These are phyloP conservation scores for Galerucella nymphaeae DNA, from an alignment of 2,888 invertebrate genomes.

Conservation along the genomic window DNA sequence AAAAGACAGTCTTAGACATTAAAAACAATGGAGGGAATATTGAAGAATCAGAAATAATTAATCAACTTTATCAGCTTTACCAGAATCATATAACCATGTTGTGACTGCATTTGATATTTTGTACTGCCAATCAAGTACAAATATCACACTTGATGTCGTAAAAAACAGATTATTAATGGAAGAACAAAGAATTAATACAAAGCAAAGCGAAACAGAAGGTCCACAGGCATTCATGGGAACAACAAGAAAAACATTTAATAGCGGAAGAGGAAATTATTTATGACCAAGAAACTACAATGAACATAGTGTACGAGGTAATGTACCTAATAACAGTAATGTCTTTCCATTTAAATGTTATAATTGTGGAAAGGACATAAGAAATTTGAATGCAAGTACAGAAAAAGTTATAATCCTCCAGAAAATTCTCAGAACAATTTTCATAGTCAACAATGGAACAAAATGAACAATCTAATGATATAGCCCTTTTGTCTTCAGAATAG, in stretches of 20 bases:
- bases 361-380: constrained; percentile 42
- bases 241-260: constrained; percentile 8
- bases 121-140: constrained; percentile 23
- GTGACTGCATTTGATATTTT: constrained; percentile 34
- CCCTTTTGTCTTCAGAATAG: constrained; percentile 30
- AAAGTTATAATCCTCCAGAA: not conserved
- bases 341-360: constrained; percentile 37
- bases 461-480: constrained; percentile 11
- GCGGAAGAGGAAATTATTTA: constrained; percentile 19
- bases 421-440: constrained; percentile 5
- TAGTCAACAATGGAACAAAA: constrained; percentile 10
- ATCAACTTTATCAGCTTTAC: constrained; percentile 20
- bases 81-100: constrained; percentile 30
- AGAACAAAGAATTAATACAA: constrained; percentile 18
- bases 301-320: not conserved
- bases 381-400: constrained; percentile 30
- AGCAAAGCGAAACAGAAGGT: constrained; percentile 5
- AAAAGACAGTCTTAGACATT: constrained; percentile 22
- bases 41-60: constrained; percentile 1
- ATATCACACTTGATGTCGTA: constrained; percentile 9
- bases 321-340: not conserved
- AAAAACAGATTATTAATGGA: constrained; percentile 27
- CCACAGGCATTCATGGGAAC: constrained; percentile 7
- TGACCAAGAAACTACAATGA: constrained; percentile 5
- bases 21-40: constrained; percentile 12